Evolutionary conservation across 1,140 invertebrate species (phyloP).

Genomic region (Lasaia peninsularis): DNA sequence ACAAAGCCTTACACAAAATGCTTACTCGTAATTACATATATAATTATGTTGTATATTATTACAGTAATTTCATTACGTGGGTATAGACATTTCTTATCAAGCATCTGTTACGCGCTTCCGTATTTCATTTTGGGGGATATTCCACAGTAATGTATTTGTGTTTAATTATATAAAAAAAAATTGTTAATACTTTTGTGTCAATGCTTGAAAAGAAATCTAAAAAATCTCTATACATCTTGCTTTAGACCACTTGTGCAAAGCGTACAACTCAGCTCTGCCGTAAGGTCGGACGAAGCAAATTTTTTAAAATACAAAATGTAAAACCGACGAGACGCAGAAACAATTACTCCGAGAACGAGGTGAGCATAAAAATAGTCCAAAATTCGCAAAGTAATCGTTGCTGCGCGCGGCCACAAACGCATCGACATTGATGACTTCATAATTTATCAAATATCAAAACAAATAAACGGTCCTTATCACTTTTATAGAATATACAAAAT

Average conservation of each 20-base stretch:
- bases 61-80: slow-evolving; percentile 77
- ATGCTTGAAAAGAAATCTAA: slow-evolving; percentile 72
- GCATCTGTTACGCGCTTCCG: slow-evolving; percentile 45
- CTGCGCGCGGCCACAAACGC: slow-evolving; percentile 59
- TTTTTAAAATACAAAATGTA: slow-evolving; percentile 63
- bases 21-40: slow-evolving; percentile 75
- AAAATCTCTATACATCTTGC: slow-evolving; percentile 74
- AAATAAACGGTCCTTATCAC: slow-evolving; percentile 76
- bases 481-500: slow-evolving; percentile 79
- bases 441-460: slow-evolving; percentile 75
- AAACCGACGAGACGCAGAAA: slow-evolving; percentile 58
- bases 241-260: slow-evolving; percentile 63
- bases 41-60: slow-evolving; percentile 71
- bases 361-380: slow-evolving; percentile 73
- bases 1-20: slow-evolving; percentile 75
- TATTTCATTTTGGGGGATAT: slow-evolving; percentile 23
- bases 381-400: slow-evolving; percentile 69
- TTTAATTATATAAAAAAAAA: slow-evolving; percentile 22
- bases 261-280: slow-evolving; percentile 48
- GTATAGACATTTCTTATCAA: slow-evolving; percentile 67
- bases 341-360: slow-evolving; percentile 68
- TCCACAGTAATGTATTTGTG: slow-evolving; percentile 22
- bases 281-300: slow-evolving; percentile 66
- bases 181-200: slow-evolving; percentile 33
- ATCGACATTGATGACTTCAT: slow-evolving; percentile 69